These are phyloP conservation scores for Hydraecia micacea DNA, from an alignment of 2,888 invertebrate genomes.

Conservation along the genomic window DNA sequence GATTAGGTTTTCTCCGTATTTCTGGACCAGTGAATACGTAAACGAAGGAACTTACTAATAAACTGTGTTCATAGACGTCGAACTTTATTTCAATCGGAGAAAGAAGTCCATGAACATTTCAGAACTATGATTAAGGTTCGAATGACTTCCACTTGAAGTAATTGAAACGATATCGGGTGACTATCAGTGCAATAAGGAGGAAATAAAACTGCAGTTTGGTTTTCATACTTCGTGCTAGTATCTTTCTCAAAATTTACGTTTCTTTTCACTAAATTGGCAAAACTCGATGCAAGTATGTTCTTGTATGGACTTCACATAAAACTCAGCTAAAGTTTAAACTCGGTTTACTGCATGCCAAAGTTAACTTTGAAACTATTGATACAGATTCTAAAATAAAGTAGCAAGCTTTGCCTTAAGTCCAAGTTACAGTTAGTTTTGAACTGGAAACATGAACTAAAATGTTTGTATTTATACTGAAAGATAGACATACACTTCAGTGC, in stretches of 20 bases:
- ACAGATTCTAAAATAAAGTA: slow-evolving; percentile 5
- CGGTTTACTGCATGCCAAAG: background rate
- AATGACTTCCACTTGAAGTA: background rate
- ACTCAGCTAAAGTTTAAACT: background rate
- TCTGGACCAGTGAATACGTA: slow-evolving; percentile 11
- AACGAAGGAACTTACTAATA: slow-evolving; percentile 2
- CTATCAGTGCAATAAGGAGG: background rate
- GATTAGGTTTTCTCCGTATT: slow-evolving; percentile 35
- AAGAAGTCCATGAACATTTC: background rate
- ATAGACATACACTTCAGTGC: background rate
- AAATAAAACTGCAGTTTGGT: background rate
- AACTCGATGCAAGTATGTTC: background rate
- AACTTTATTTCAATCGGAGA: slow-evolving; percentile 6
- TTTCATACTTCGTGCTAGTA: background rate
- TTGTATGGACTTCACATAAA: background rate
- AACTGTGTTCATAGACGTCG: background rate
- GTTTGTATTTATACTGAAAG: background rate
- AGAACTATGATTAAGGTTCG: background rate
- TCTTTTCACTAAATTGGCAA: background rate
- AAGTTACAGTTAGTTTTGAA: background rate
- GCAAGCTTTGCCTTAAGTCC: background rate
- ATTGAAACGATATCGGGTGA: background rate
- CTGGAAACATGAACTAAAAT: background rate
- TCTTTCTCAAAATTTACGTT: too few relatives aligned
- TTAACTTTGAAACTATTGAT: background rate